Evolutionary conservation across 2,888 invertebrate species (phyloP).

Genomic region (Ischnus inquisitorius): DNA sequence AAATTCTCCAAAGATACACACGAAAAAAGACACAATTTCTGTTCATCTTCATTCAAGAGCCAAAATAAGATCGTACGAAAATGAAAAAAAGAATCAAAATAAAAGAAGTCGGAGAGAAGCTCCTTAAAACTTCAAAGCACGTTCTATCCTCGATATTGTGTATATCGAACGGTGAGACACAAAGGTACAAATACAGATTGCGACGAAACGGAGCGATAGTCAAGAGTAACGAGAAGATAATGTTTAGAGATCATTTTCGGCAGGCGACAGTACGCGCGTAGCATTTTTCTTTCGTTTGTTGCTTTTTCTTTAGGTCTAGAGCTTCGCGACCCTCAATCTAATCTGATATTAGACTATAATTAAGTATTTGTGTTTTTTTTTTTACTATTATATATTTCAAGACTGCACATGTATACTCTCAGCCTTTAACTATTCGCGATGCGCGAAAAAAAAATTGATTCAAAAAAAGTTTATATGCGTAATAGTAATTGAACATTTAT

Average conservation of each 20-base stretch:
- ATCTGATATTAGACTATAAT: slow-evolving; percentile 20
- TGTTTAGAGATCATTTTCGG: slow-evolving; percentile 10
- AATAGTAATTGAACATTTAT: slow-evolving; percentile 15
- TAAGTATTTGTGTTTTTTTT: neutral
- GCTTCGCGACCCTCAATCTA: slow-evolving; percentile 13
- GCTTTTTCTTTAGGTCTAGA: neutral
- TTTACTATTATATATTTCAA: slow-evolving; percentile 16
- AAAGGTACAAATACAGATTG: slow-evolving; percentile 4
- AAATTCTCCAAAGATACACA: slow-evolving; percentile 21
- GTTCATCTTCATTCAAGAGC: slow-evolving; percentile 10
- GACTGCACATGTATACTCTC: slow-evolving; percentile 65
- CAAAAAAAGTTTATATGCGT: neutral
- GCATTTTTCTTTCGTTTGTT: neutral
- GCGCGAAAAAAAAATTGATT: neutral
- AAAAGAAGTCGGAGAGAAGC: neutral
- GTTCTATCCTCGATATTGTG: slow-evolving; percentile 21
- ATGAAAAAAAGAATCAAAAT: neutral
- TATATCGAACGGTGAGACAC: neutral
- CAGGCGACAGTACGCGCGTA: slow-evolving; percentile 11
- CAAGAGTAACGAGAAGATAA: slow-evolving; percentile 19
- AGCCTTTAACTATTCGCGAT: slow-evolving; percentile 47
- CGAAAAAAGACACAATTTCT: slow-evolving; percentile 1
- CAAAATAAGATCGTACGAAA: slow-evolving; percentile 9
- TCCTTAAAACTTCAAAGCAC: slow-evolving; percentile 15
- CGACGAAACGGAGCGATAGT: slow-evolving; percentile 21